Conservation (phyloP, 1,140 invertebrate species). For the Periplaneta americana region DNA sequence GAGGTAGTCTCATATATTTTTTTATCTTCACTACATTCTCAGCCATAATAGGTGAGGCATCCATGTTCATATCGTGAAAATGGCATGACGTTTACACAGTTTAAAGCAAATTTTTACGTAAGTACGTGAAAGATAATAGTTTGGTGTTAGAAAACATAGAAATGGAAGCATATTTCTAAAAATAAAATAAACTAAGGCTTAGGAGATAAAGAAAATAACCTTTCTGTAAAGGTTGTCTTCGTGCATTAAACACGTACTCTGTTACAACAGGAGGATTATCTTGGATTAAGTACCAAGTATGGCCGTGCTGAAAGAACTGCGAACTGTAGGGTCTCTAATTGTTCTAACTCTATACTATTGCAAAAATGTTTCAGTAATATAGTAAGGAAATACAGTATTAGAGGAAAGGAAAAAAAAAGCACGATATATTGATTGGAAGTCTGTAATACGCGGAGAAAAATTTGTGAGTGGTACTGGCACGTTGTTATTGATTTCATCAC, state of each 20-base stretch:
- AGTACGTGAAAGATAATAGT: too few relatives aligned
- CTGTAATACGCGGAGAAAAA: background rate
- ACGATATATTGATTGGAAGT: background rate
- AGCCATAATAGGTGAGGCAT: background rate
- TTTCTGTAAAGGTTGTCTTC: too few relatives aligned
- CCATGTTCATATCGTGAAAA: background rate
- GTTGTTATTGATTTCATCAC: background rate
- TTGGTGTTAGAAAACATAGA: too few relatives aligned
- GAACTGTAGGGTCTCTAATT: background rate
- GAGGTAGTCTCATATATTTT: background rate
- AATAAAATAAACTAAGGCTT: too few relatives aligned
- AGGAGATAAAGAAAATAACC: too few relatives aligned
- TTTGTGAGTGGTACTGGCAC: background rate
- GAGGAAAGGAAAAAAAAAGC: background rate
- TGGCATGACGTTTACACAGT: background rate
- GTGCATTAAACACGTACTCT: too few relatives aligned
- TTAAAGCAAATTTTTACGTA: background rate
- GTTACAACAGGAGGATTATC: background rate
- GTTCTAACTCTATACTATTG: background rate
- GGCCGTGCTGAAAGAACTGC: background rate
- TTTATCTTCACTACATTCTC: background rate
- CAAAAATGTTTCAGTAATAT: background rate
- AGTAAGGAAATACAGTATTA: background rate
- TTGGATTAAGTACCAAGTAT: background rate
- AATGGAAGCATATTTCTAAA: too few relatives aligned